Conservation (phyloP, 2,888 invertebrate genomes). For the Dendrolimus pini region DNA sequence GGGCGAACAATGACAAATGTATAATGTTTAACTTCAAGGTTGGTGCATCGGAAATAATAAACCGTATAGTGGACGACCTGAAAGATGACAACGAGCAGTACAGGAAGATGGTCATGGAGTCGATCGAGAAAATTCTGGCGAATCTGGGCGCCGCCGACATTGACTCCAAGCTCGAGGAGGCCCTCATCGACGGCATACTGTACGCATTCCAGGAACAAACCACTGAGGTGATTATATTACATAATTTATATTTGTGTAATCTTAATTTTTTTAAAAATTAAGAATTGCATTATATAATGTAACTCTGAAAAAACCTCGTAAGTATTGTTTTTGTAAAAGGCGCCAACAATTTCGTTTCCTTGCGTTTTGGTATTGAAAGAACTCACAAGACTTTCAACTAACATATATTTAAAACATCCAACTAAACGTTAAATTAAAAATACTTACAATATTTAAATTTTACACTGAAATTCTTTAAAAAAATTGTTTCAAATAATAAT, state of each 20-base stretch:
- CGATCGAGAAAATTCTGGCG: constrained; percentile 98
- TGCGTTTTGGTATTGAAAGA: no score
- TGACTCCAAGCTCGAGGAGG: constrained; percentile 98
- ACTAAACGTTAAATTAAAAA: no score
- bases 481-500: no score
- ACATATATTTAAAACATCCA: no score
- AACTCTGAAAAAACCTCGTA: no score
- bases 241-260: not conserved
- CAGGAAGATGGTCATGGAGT: constrained; percentile 99
- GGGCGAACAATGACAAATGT: no score
- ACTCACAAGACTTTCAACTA: no score
- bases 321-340: constrained; percentile 4
- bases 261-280: not conserved
- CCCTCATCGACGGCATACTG: constrained; percentile 98
- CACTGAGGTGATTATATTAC: constrained; percentile 84
- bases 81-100: constrained; percentile 99
- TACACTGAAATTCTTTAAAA: no score
- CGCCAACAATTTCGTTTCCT: not conserved
- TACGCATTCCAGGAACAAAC: constrained; percentile 99
- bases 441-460: no score
- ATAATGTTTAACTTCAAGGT: constrained; percentile 65
- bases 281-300: no score
- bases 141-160: constrained; percentile 98
- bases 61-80: constrained; percentile 98
- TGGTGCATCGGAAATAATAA: constrained; percentile 99